Base-by-base conservation (phyloP, 2,797 vertebrate species). In the Kryptolebias ocellatus region DNA sequence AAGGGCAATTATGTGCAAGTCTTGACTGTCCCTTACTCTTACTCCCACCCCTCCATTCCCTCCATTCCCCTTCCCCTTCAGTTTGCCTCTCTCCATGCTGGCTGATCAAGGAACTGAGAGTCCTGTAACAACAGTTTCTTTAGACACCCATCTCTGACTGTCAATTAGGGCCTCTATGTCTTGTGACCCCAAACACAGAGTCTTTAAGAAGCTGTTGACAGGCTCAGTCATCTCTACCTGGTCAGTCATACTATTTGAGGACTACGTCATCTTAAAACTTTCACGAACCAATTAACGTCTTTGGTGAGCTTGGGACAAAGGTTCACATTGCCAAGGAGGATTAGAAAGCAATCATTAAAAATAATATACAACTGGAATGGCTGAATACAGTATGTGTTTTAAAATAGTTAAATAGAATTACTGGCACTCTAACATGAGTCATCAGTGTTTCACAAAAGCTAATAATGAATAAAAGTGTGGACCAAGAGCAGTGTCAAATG, bases 81-180 rank as follows among this genome's bases (percentile, higher is more conserved):
- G 47, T 67, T 64, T 34, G 45, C 52, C 63, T 88, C 78, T 85
- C 81, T 81, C 77, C 78, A 81, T 77, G 83, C 72, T 28, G 68
- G 28, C 65, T 81, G 90, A 84, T 88, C 85, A 86, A 78, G 82
- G 73, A 50, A 59, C 69, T 65, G 44, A 42, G 34, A 74, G 67
- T 74, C 57, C 67, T 67, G 74, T 68, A 84, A 76, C 79, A 80
- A 80, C 64, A 72, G 56, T 68, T 73, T 74, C 77, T 81, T 86
- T 77, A 71, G 79, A 86, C 81, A 87, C 81, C 84, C 72, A 74
- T 88, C 78, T 53, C 77, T 78, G 83, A 86, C 84, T 86, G 78
- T 83, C 84, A 89, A 85, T 90, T 84, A 85, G 61, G 81, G 73
- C 56, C 52, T 74, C 50, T 74, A 78, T 87, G 72, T 85, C 60